Conservation (phyloP, 2,797 vertebrate genomes). For the Heliangelus exortis region DNA sequence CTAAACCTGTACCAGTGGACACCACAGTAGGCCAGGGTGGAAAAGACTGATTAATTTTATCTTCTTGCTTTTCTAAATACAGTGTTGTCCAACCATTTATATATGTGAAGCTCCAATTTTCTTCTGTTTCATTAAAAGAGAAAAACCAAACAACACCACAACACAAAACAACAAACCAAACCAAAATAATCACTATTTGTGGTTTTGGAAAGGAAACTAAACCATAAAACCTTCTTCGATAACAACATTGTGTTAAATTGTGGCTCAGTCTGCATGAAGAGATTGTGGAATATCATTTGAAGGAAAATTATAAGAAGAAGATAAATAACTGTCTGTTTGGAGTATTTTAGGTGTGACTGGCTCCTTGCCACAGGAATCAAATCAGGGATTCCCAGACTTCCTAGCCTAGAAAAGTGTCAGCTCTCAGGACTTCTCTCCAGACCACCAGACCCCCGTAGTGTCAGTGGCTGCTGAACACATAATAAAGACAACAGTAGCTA, state of each 20-base stretch:
- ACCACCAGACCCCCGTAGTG: not conserved
- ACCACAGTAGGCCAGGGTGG: not conserved
- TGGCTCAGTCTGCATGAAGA: not conserved
- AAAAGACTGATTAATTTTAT: not conserved
- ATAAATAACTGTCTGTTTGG: not conserved
- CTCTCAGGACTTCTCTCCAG: not conserved
- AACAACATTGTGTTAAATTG: not conserved
- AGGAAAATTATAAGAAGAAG: not conserved
- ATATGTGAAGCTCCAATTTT: not conserved
- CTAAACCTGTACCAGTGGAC: not conserved
- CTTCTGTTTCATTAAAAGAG: constrained; percentile 9
- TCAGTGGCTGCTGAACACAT: not conserved
- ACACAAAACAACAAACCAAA: too few relatives aligned
- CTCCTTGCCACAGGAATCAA: not conserved
- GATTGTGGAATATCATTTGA: not conserved
- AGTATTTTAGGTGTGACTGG: not conserved
- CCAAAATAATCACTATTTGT: not conserved
- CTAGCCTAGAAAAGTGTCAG: not conserved
- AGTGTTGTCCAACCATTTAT: not conserved
- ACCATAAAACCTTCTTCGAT: not conserved
- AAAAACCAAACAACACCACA: not conserved
- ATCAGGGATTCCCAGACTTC: not conserved
- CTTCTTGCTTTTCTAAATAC: not conserved
- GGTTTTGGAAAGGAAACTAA: not conserved
- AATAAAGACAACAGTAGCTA: rapidly evolving